Percentiles rank a stretch among this genome's conserved stretches.
Conservation (phyloP, 2,797 vertebrate genomes). For the Micropoecilia bifurca region DNA sequence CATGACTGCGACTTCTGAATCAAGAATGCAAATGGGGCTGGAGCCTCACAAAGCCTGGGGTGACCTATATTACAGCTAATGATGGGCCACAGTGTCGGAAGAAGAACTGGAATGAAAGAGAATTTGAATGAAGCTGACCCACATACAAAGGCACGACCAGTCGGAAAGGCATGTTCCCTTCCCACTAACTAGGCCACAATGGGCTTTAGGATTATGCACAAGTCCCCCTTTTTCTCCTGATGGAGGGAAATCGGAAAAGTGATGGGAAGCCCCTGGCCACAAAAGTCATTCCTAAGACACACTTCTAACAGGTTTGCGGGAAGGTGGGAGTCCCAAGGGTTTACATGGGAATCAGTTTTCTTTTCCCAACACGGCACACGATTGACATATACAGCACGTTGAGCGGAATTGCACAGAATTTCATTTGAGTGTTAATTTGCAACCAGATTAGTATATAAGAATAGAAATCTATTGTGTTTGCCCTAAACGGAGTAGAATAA, state of each 20-base stretch:
- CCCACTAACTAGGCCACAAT: constrained; percentile 86
- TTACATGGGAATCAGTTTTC: constrained; percentile 29
- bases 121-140: constrained; percentile 88
- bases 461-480: background rate
- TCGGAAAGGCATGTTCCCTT: constrained; percentile 83
- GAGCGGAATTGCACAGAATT: background rate
- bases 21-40: constrained; percentile 85
- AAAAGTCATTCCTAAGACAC: constrained; percentile 51
- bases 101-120: constrained; percentile 84
- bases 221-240: constrained; percentile 76
- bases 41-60: constrained; percentile 81
- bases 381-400: background rate
- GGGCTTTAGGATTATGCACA: constrained; percentile 85
- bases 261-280: constrained; percentile 72
- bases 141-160: constrained; percentile 85
- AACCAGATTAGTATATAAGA: constrained; percentile 20
- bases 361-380: background rate
- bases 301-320: constrained; percentile 53
- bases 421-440: background rate
- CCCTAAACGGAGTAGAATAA: background rate
- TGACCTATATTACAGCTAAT: constrained; percentile 88
- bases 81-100: constrained; percentile 80
- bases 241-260: constrained; percentile 72
- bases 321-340: constrained; percentile 34
- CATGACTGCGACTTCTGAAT: constrained; percentile 77